phyloP scores from a whole-genome alignment of 2,797 vertebrate genomes.

The Macropodus opercularis region DNA sequence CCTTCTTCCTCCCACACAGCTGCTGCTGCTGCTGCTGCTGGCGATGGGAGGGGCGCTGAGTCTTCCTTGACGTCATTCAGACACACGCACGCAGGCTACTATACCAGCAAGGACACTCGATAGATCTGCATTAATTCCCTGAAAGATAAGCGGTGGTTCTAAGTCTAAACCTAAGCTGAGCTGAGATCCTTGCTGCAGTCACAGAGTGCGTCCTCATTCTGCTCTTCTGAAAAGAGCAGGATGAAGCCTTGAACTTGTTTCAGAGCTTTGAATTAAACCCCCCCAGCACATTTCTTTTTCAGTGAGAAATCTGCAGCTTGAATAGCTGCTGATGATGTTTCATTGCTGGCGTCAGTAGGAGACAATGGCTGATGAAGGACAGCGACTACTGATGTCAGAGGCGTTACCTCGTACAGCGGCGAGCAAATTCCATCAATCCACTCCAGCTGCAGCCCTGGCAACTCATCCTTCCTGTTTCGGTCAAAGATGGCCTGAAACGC shows the following conservation, averaged over 20 bases:
- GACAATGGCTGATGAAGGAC: slow-evolving; percentile 54
- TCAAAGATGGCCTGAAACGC: slow-evolving; percentile 96
- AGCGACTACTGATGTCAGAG: slow-evolving; percentile 49
- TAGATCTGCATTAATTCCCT: slow-evolving; percentile 47
- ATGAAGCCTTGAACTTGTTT: slow-evolving; percentile 64
- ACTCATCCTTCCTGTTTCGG: slow-evolving; percentile 98
- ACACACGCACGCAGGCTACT: slow-evolving; percentile 32
- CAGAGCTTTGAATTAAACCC: slow-evolving; percentile 44
- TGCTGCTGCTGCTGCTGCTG: slow-evolving; percentile 23
- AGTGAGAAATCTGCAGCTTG: slow-evolving; percentile 25
- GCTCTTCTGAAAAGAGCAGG: slow-evolving; percentile 49
- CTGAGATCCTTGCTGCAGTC: slow-evolving; percentile 7
- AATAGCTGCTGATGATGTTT: slow-evolving; percentile 49
- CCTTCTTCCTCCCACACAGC: slow-evolving; percentile 64
- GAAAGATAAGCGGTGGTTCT: slow-evolving; percentile 15
- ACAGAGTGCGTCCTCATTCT: slow-evolving; percentile 45
- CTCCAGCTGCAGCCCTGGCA: slow-evolving; percentile 94
- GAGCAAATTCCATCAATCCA: slow-evolving; percentile 98
- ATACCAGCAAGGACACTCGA: slow-evolving; percentile 25
- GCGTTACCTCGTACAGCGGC: slow-evolving; percentile 94
- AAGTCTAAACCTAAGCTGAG: background rate
- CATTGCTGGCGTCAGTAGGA: slow-evolving; percentile 55
- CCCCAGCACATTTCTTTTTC: too few species aligned
- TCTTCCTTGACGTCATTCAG: slow-evolving; percentile 54
- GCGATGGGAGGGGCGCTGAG: slow-evolving; percentile 45